These are phyloP conservation scores for Aleadryas rufinucha DNA, from an alignment of 2,113 vertebrate species.

Conservation along the genomic window DNA sequence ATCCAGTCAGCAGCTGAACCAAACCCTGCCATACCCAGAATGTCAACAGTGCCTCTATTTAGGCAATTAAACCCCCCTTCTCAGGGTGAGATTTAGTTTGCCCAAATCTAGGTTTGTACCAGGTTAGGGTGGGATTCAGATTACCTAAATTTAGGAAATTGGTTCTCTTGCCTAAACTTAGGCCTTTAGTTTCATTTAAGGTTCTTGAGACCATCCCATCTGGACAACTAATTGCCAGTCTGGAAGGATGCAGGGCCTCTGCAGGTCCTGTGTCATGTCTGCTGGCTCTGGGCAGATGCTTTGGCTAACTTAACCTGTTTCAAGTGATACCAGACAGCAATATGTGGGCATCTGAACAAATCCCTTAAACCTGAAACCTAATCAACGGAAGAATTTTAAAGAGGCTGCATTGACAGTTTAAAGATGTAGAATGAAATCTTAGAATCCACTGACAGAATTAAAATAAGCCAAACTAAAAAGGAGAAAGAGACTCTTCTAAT, in stretches of 20 bases:
- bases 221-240: not conserved
- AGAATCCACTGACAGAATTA: not conserved
- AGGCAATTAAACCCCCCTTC: not conserved
- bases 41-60: not conserved
- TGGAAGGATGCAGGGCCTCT: not conserved
- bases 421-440: not conserved
- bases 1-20: not conserved
- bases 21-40: not conserved
- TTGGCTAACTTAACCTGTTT: not conserved
- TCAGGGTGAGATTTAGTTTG: accelerated
- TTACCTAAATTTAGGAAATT: not conserved
- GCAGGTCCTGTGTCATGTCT: not conserved
- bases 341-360: not conserved
- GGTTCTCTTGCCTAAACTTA: not conserved
- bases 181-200: not conserved
- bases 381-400: not conserved
- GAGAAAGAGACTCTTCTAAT: not conserved
- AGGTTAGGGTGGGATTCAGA: not conserved
- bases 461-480: not conserved
- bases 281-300: not conserved
- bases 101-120: not conserved
- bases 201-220: not conserved
- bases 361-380: not conserved
- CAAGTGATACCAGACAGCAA: not conserved
- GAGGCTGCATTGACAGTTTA: not conserved